Conservation (phyloP, 2,113 vertebrate species). For the Callionymus lyra region DNA sequence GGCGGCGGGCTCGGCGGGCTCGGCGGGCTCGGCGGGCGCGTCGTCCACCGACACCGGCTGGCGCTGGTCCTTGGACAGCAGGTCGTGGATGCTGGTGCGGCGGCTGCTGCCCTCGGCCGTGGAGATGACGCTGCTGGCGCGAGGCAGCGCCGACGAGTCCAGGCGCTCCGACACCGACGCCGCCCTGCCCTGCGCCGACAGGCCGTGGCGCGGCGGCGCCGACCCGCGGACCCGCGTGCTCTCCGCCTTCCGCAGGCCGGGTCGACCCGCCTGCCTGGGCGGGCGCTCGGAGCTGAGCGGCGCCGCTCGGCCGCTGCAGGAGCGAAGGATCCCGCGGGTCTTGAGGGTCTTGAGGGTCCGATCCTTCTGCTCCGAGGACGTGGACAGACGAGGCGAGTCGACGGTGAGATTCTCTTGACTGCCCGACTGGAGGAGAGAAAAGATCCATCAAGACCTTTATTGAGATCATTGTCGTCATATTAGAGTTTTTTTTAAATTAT, state of each 20-base stretch:
- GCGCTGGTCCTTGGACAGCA: conserved; percentile 88
- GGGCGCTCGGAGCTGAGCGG: conserved; percentile 63
- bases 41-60: conserved; percentile 79
- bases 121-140: conserved; percentile 95
- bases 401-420: conserved; percentile 87
- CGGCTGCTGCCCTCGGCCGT: conserved; percentile 90
- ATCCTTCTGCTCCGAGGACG: conserved; percentile 74
- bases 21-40: conserved; percentile 56
- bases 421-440: conserved; percentile 66
- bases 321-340: conserved; percentile 75
- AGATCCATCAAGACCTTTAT: too few relatives aligned
- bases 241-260: conserved; percentile 74
- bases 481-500: too few relatives aligned
- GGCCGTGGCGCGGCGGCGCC: conserved; percentile 48
- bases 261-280: conserved; percentile 51
- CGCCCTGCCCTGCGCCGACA: conserved; percentile 70
- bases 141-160: conserved; percentile 76
- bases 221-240: conserved; percentile 74
- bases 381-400: conserved; percentile 80
- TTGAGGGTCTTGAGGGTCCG: conserved; percentile 53
- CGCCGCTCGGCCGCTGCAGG: conserved; percentile 74
- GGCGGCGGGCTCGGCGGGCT: conserved; percentile 62
- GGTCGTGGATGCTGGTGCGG: conserved; percentile 94
- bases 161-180: conserved; percentile 73
- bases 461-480: too few relatives aligned